Evolutionary conservation across 2,113 vertebrate genomes (phyloP).

Genomic region (Lepus europaeus): DNA sequence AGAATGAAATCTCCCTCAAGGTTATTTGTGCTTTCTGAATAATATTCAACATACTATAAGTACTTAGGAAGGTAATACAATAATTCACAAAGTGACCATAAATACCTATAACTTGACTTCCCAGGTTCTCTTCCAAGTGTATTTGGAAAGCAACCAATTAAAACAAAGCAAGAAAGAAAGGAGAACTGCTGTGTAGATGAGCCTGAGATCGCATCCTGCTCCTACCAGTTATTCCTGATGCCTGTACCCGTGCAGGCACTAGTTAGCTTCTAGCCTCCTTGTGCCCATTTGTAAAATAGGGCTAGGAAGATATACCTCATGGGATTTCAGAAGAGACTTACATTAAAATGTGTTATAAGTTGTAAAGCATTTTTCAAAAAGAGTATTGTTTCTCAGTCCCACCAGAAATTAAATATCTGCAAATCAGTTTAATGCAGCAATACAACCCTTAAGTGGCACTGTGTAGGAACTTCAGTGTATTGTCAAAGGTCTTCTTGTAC

Average conservation of each 20-base stretch:
- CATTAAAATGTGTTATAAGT: neutral
- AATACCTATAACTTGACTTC: neutral
- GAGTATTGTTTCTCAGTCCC: neutral
- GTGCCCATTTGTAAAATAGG: neutral
- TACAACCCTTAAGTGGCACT: neutral
- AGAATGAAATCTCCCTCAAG: neutral
- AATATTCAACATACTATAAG: neutral
- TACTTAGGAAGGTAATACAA: constrained; percentile 13
- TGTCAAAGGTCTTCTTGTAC: neutral
- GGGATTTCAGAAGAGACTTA: neutral
- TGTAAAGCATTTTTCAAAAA: constrained; percentile 29
- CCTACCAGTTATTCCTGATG: neutral
- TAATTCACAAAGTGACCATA: constrained; percentile 23
- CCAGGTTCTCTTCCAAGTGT: constrained; percentile 46
- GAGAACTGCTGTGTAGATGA: neutral
- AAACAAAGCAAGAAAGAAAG: neutral
- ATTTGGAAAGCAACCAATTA: neutral
- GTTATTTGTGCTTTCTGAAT: constrained; percentile 2
- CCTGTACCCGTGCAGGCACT: neutral
- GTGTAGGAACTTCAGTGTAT: neutral
- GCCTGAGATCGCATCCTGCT: neutral
- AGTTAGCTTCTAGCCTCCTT: neutral
- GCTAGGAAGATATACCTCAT: neutral
- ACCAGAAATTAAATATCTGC: neutral
- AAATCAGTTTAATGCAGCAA: neutral